Evolutionary conservation across 2,113 vertebrate genomes (phyloP).

Genomic region (Nothocercus nigrocapillus): DNA sequence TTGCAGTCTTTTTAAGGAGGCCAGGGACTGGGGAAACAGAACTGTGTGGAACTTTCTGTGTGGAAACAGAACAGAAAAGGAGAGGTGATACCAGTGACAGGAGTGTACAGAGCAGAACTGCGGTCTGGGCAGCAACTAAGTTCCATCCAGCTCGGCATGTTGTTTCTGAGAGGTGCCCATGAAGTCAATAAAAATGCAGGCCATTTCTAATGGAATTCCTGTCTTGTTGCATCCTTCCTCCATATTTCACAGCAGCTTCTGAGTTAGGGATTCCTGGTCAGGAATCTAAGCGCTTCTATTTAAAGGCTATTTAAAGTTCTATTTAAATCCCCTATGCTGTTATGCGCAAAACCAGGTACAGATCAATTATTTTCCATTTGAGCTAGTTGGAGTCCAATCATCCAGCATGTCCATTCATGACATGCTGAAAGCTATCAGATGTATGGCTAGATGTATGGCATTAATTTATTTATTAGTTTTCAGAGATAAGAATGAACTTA

Average conservation of each 20-base stretch:
- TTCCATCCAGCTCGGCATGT: neutral
- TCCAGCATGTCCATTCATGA: neutral
- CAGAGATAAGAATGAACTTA: neutral
- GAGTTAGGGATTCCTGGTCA: neutral
- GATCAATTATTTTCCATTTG: neutral
- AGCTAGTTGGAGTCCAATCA: neutral
- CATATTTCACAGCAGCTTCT: neutral
- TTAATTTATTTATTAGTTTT: neutral
- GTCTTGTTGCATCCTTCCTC: neutral
- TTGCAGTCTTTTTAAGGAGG: constrained; percentile 55
- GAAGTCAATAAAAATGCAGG: neutral
- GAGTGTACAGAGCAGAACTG: neutral
- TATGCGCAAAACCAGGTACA: neutral
- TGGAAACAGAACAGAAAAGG: neutral
- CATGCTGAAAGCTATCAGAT: neutral
- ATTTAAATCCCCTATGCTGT: neutral
- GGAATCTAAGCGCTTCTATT: neutral
- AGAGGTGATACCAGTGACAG: rapidly evolving
- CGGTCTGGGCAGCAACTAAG: neutral
- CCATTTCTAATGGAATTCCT: neutral
- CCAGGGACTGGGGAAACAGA: neutral
- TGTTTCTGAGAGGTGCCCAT: neutral
- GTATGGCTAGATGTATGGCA: neutral
- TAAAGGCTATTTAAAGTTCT: neutral
- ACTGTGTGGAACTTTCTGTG: neutral